Percentiles rank a stretch among this genome's conserved stretches.
phyloP scores from a whole-genome alignment of 2,888 invertebrate genomes.

The Cordilura impudica region DNA sequence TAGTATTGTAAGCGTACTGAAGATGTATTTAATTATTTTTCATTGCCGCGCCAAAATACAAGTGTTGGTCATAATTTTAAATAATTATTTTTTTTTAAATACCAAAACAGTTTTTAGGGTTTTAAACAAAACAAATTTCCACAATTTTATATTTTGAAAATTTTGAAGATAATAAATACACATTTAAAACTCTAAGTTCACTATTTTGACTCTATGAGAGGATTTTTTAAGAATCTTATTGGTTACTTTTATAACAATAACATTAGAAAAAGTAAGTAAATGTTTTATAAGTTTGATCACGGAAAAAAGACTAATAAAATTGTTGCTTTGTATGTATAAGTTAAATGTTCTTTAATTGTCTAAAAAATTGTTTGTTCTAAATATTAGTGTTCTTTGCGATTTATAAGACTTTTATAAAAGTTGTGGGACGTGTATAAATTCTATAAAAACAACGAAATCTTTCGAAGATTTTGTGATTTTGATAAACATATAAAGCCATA shows the following conservation, averaged over 20 bases:
- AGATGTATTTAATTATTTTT: constrained; percentile 25
- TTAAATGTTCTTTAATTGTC: background rate
- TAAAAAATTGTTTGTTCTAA: constrained; percentile 13
- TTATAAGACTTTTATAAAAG: constrained; percentile 12
- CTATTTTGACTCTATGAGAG: constrained; percentile 14
- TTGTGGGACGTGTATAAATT: background rate
- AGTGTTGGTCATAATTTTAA: background rate
- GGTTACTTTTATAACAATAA: background rate
- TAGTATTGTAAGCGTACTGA: constrained; percentile 6
- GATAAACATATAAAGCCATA: constrained; percentile 48
- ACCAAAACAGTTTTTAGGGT: too few species aligned
- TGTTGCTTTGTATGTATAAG: background rate
- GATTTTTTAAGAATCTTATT: background rate
- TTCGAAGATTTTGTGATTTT: constrained; percentile 25
- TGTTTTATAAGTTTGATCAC: background rate
- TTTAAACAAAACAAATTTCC: too few species aligned
- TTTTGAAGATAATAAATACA: too few species aligned
- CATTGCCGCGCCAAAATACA: constrained; percentile 25
- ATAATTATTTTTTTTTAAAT: constrained; percentile 17
- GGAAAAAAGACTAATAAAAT: background rate
- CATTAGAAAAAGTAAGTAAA: background rate
- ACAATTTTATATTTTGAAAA: too few species aligned
- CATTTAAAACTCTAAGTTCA: background rate
- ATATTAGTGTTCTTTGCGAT: constrained; percentile 13
- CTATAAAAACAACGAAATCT: constrained; percentile 4